These are phyloP conservation scores for Manis crassicaudata DNA, from an alignment of 2,797 vertebrate species.

Conservation along the genomic window DNA sequence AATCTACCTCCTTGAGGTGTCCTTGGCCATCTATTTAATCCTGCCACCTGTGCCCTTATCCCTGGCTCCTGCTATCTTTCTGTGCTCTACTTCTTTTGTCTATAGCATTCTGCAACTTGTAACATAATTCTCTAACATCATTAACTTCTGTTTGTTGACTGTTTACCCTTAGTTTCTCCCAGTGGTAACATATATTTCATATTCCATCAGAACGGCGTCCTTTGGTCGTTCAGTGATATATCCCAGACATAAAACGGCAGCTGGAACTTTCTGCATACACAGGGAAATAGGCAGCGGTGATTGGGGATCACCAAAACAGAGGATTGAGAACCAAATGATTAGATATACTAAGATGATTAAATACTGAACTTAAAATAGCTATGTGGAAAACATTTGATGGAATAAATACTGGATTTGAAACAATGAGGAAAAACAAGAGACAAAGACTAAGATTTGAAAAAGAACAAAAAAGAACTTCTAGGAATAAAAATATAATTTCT, in stretches of 20 bases:
- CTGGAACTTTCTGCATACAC: background rate
- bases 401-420: conserved; percentile 20
- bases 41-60: background rate
- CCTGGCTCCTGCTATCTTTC: background rate
- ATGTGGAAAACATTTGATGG: background rate
- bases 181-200: background rate
- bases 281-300: background rate
- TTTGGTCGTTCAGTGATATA: background rate
- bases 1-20: background rate
- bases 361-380: conserved; percentile 33
- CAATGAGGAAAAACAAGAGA: background rate
- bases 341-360: background rate
- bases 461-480: background rate
- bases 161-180: background rate
- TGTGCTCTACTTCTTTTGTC: background rate
- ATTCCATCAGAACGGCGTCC: background rate
- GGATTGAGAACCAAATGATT: background rate
- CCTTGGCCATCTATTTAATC: background rate
- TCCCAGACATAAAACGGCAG: background rate
- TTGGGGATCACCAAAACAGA: background rate
- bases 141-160: background rate
- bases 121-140: background rate
- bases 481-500: background rate
- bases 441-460: conserved; percentile 24
- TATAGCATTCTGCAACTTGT: background rate